phyloP scores from a whole-genome alignment of 2,888 invertebrate species.

The Chelonus formosanus region DNA sequence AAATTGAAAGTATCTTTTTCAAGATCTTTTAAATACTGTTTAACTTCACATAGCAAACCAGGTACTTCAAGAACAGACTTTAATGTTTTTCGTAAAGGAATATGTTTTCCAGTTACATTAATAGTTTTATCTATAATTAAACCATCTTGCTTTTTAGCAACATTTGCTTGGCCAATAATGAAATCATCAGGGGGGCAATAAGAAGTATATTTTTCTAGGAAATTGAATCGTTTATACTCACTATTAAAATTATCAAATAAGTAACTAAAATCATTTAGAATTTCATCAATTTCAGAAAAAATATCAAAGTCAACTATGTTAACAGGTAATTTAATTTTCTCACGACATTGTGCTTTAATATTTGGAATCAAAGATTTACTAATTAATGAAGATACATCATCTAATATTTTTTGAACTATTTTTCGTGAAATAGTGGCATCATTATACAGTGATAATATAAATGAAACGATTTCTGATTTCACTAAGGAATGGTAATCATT shows the following conservation, averaged over 20 bases:
- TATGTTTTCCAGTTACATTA: conserved; percentile 20
- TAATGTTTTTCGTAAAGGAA: conserved; percentile 21
- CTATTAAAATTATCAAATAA: conserved; percentile 20
- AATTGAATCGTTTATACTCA: conserved; percentile 25
- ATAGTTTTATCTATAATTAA: conserved; percentile 17
- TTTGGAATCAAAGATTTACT: neutral
- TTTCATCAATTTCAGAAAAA: conserved; percentile 18
- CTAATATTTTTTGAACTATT: too few relatives aligned
- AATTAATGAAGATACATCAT: too few relatives aligned
- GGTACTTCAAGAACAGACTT: conserved; percentile 27
- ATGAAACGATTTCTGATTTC: too few relatives aligned
- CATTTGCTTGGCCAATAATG: conserved; percentile 7
- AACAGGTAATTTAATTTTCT: neutral
- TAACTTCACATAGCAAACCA: conserved; percentile 22
- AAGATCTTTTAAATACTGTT: conserved; percentile 26
- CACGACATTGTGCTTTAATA: too few relatives aligned
- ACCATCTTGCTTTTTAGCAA: conserved; percentile 18
- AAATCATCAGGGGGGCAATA: conserved; percentile 18
- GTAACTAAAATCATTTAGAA: conserved; percentile 16
- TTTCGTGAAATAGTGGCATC: too few relatives aligned
- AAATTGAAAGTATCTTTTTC: conserved; percentile 20
- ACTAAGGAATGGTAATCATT: too few relatives aligned
- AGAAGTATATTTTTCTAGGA: conserved; percentile 12
- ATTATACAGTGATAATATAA: too few relatives aligned
- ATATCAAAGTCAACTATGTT: conserved; percentile 6